Conservation (phyloP, 2,888 invertebrate species). For the Leptinotarsa haldemani region DNA sequence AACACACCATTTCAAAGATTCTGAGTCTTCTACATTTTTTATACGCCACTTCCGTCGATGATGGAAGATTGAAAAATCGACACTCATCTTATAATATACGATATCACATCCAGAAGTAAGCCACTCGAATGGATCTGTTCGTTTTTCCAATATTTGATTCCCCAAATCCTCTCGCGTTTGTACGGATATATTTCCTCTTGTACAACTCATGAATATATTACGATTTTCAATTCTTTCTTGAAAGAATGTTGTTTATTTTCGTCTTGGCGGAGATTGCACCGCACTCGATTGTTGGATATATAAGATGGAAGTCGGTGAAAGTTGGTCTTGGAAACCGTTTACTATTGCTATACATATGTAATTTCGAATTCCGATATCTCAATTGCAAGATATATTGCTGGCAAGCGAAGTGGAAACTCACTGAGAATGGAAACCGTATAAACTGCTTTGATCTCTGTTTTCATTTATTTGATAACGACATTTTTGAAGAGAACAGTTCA, state of each 20-base stretch:
- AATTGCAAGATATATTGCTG: not conserved
- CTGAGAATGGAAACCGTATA: not conserved
- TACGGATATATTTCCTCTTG: conserved; percentile 38
- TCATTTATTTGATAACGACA: not conserved
- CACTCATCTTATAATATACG: conserved; percentile 6
- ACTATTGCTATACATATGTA: not conserved
- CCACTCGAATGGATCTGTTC: conserved; percentile 47
- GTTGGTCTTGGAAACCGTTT: not conserved
- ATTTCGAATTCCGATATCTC: conserved; percentile 1
- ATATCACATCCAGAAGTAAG: conserved; percentile 35
- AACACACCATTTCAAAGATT: not conserved
- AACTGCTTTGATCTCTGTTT: not conserved
- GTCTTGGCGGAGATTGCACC: conserved; percentile 31
- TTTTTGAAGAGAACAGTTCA: not conserved
- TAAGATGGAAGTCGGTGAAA: not conserved
- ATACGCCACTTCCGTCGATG: not conserved
- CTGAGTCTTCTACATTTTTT: not conserved
- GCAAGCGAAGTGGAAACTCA: not conserved
- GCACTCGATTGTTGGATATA: conserved; percentile 21
- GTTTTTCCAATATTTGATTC: conserved; percentile 52
- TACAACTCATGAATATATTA: conserved; percentile 51
- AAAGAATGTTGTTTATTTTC: conserved; percentile 40
- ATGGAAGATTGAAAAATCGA: conserved; percentile 10
- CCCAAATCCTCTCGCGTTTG: conserved; percentile 41
- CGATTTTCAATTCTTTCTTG: conserved; percentile 44